Conservation (phyloP, 1,140 invertebrate genomes). For the Hermatobates lingyangjiaoensis region DNA sequence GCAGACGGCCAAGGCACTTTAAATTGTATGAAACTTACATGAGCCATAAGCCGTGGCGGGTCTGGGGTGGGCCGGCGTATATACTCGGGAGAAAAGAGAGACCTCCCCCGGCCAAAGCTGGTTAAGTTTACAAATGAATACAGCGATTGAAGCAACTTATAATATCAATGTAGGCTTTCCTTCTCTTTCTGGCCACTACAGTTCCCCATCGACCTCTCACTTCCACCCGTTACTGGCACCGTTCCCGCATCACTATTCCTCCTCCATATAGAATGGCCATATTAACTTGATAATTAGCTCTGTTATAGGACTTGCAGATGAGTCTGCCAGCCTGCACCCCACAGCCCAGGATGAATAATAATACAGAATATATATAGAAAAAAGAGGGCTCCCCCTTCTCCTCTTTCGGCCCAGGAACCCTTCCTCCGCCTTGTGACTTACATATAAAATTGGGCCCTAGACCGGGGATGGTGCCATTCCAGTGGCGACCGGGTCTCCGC, state of each 20-base stretch:
- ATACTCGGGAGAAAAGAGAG: conserved; percentile 26
- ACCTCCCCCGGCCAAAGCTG: conserved; percentile 26
- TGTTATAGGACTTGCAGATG: conserved; percentile 78
- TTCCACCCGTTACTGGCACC: conserved; percentile 16
- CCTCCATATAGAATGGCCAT: conserved; percentile 49
- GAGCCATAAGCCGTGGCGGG: conserved; percentile 19
- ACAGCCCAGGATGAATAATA: conserved; percentile 20
- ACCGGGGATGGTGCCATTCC: conserved; percentile 19
- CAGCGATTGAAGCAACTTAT: conserved; percentile 53
- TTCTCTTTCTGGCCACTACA: conserved; percentile 26
- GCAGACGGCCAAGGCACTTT: conserved; percentile 18
- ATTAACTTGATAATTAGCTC: conserved; percentile 78
- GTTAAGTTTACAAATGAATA: conserved; percentile 52
- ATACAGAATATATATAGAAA: conserved; percentile 21
- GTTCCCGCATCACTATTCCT: conserved; percentile 25
- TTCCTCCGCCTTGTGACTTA: conserved; percentile 19
- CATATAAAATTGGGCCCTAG: conserved; percentile 22
- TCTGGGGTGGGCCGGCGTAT: conserved; percentile 7
- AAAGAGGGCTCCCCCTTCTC: conserved; percentile 16
- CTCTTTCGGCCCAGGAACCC: conserved; percentile 9
- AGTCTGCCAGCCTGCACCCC: conserved; percentile 24
- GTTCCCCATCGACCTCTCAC: conserved; percentile 17
- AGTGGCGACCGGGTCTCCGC: conserved; percentile 13
- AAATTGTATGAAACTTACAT: conserved; percentile 25
- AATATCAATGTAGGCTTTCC: conserved; percentile 41